Base-by-base conservation (phyloP, 2,113 vertebrate genomes). In the Thinocorus orbignyianus region DNA sequence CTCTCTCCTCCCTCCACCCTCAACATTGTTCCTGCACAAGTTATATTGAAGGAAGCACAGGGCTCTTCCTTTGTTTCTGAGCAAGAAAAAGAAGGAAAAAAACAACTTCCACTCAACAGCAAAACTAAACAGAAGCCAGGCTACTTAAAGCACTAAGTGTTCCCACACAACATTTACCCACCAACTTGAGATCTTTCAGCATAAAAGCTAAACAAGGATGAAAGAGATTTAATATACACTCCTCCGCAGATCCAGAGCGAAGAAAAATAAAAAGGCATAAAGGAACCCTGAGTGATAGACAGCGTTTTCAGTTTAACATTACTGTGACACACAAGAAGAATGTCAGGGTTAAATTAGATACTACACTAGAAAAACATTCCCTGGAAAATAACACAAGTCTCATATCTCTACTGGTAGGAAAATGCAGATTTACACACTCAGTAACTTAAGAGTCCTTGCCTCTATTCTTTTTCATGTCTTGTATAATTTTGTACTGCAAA, bases 11-110 rank as follows among this genome's bases (percentile, higher is more conserved):
- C 72, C 72, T 74, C 77, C 68, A 70, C 86, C 73, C 79, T 89
- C 93, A 81, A 92, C 28, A 16, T 37, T 94, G 95, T 96, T 95
- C 90, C 92, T 42, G 14, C 52, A 71, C 65, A 95, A 97, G 90
- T n/a, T 86, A 95, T 90, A 96, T 10, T 37, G 76, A 96, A 97
- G 94, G 95, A 98, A 97, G 92, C 88, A 57, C n/a, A 3, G 52
- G 88, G 92, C 91, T 87, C 96, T 98, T 98, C 94, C 97, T 98
- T 95, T 98, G 97, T 98, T 98, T 98, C 97, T 98, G 96, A 97
- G 93, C 54, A 73, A 94, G 93, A 95, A 83, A 93, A 95, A 93
- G 80, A 54, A 70, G 85, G 85, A 92, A 94, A 95, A 97, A 94
- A 94, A 15, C 41, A 55, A 95, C 92, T 95, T 98, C 96, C 94